phyloP scores from a whole-genome alignment of 1,140 invertebrate genomes.

The Amyelois transitella region DNA sequence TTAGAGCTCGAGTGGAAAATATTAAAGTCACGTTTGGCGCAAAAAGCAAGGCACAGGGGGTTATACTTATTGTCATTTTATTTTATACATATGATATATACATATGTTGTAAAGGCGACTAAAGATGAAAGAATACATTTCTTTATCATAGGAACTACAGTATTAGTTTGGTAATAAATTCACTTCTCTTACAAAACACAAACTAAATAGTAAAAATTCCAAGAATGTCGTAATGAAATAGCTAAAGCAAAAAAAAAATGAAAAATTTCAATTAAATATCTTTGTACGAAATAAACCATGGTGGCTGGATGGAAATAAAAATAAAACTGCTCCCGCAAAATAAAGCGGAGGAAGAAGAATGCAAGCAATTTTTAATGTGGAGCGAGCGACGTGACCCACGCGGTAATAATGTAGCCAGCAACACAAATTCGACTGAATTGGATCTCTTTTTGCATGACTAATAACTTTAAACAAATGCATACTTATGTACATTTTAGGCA shows the following conservation, averaged over 20 bases:
- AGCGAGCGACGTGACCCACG: slow-evolving; percentile 46
- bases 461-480: slow-evolving; percentile 13
- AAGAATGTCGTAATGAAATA: slow-evolving; percentile 17
- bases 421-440: slow-evolving; percentile 42
- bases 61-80: background rate
- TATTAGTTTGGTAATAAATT: background rate
- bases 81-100: background rate
- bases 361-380: slow-evolving; percentile 72
- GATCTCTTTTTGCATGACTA: background rate
- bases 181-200: background rate
- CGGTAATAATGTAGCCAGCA: slow-evolving; percentile 54
- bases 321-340: slow-evolving; percentile 52
- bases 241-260: slow-evolving; percentile 16
- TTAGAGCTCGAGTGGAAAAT: background rate
- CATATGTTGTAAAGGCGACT: background rate
- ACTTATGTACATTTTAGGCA: no score
- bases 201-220: background rate
- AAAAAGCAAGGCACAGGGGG: background rate
- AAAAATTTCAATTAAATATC: slow-evolving; percentile 52
- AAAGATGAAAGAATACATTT: no score
- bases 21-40: background rate
- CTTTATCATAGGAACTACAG: background rate
- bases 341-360: slow-evolving; percentile 64
- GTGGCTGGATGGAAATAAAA: slow-evolving; percentile 46
- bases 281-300: slow-evolving; percentile 35